Base-by-base conservation (phyloP, 1,140 invertebrate species). In the Drosophila orena region DNA sequence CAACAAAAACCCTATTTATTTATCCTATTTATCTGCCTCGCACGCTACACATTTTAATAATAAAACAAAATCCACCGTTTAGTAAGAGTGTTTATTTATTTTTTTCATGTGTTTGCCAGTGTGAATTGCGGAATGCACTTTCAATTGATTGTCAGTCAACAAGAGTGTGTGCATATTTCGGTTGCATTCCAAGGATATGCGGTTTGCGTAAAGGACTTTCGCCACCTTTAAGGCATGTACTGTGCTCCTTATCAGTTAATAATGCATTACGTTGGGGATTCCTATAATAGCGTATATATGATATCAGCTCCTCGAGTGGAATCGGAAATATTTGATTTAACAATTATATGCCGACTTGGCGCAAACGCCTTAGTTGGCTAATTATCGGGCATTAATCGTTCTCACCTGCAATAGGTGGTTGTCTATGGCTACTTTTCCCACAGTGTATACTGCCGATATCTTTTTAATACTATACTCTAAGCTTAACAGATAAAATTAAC, bases 1-100 rank as follows among this genome's bases (percentile, higher is more conserved):
- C 72, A 75, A 73, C 50, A 5, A 43, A n/a, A 55, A 56, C n/a
- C 6, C 20, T 71, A 75, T 76, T 75, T 76, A 75, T 75, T 75
- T 75, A 76, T 58, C 52, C 35, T 47, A 71, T 71, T 49, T 70
- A 71, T 70, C 65, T 34, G 66, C 64, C 66, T 68, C 61, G 61
- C 49, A 38, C 10, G 20, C 47, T 24, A 42, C 14, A 37, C 30
- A 42, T 27, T 30, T 34, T 22, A 59, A 57, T 57, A 65, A 60
- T 65, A 54, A 50, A 47, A 2, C 40, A 11, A 38, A 50, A 22
- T 30, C 14, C 54, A 12, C n/a, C 6, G 20, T 12, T 12, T 12
- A 60, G 17, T 17, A 1, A 4, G 14, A n/a, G 27, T 57, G 27
- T 42, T 42, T 42, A 27, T 43, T 27, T 40, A 34, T 15, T 37